Evolutionary conservation across 1,140 invertebrate species (phyloP).

Genomic region (Anadara kagoshimensis): DNA sequence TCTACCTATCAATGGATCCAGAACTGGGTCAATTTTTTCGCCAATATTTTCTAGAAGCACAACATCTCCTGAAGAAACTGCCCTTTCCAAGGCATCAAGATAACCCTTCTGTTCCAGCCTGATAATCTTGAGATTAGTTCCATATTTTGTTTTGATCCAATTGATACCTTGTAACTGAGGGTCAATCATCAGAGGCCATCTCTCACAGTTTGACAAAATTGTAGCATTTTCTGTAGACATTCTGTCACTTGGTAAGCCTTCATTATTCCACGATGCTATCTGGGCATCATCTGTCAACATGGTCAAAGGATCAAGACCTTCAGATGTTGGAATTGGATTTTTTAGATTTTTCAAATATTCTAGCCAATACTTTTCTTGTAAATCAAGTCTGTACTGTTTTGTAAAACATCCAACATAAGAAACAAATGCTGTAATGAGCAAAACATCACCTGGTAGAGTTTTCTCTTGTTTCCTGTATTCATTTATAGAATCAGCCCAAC

Average conservation of each 20-base stretch:
- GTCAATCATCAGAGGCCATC: conserved; percentile 98
- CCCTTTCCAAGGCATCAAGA: conserved; percentile 91
- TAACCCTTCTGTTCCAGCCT: conserved; percentile 92
- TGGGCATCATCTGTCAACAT: conserved; percentile 95
- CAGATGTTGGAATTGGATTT: conserved; percentile 89
- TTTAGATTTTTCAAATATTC: conserved; percentile 77
- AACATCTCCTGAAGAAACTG: conserved; percentile 86
- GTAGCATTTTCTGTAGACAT: conserved; percentile 99
- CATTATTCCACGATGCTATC: conserved; percentile 96
- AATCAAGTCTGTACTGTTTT: conserved; percentile 90
- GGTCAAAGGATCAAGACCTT: conserved; percentile 88
- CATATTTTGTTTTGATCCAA: conserved; percentile 97
- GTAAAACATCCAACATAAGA: conserved; percentile 99
- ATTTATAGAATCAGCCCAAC: conserved; percentile 95
- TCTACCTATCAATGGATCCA: conserved; percentile 93
- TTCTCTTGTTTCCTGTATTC: conserved; percentile 91
- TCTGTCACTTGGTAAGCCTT: conserved; percentile 93
- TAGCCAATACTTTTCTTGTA: conserved; percentile 87
- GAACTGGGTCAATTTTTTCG: conserved; percentile 93
- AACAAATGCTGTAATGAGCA: conserved; percentile 95
- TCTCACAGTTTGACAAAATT: conserved; percentile 92
- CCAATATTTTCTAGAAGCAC: conserved; percentile 95
- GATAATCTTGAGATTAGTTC: conserved; percentile 84
- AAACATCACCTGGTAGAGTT: conserved; percentile 93
- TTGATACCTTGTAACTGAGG: conserved; percentile 90